A percentile compares a stretch with the other conserved stretches of the same genome.
Evolutionary conservation across 2,888 invertebrate genomes (phyloP).

Genomic region (Dorcus hopei): DNA sequence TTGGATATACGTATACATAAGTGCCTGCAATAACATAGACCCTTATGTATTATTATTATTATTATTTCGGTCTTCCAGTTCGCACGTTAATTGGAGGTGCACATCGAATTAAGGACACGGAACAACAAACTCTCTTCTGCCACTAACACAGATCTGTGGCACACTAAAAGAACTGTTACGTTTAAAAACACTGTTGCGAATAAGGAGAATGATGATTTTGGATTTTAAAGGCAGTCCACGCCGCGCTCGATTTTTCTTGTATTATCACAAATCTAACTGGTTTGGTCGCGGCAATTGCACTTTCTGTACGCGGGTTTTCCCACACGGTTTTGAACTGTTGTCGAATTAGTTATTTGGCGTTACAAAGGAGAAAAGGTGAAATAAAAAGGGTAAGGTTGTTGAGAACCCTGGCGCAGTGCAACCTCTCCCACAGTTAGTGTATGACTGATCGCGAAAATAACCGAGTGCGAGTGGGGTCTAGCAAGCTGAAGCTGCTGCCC

Average conservation of each 20-base stretch:
- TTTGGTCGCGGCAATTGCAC: not conserved
- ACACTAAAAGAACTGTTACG: too few species aligned
- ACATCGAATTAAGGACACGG: too few species aligned
- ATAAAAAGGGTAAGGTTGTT: constrained; percentile 34
- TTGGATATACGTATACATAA: too few species aligned
- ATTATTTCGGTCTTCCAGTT: too few species aligned
- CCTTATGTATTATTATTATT: too few species aligned
- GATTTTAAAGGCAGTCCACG: not conserved
- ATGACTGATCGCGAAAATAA: constrained; percentile 37
- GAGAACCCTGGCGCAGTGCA: constrained; percentile 28
- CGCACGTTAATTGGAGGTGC: too few species aligned
- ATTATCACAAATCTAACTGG: not conserved
- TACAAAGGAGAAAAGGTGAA: constrained; percentile 4
- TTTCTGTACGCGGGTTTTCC: too few species aligned
- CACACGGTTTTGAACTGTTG: not conserved
- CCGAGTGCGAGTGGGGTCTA: constrained; percentile 20
- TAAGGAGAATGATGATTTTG: not conserved
- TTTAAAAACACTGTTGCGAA: not conserved
- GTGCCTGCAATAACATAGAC: too few species aligned
- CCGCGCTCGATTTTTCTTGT: not conserved
- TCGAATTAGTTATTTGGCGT: not conserved
- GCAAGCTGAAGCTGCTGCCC: constrained; percentile 14
- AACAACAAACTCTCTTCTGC: too few species aligned
- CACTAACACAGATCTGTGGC: too few species aligned
- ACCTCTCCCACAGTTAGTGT: constrained; percentile 33